Conservation (phyloP, 2,113 vertebrate species). For the Trogon surrucura region DNA sequence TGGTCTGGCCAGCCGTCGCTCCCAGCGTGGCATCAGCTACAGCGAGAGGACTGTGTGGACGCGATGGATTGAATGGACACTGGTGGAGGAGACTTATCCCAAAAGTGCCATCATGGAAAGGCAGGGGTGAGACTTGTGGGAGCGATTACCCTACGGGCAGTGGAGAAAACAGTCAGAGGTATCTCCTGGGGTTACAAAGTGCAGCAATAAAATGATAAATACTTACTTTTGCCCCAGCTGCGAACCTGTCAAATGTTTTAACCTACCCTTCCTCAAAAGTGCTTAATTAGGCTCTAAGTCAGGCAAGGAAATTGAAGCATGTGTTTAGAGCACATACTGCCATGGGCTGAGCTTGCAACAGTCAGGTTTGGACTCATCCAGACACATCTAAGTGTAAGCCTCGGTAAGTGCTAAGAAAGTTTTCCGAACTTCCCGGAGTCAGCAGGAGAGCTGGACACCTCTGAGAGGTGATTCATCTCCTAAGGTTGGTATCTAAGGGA, state of each 20-base stretch:
- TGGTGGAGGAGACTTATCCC: neutral
- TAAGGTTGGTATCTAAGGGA: neutral
- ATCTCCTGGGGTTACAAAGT: neutral
- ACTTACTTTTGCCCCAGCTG: neutral
- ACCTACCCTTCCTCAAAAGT: neutral
- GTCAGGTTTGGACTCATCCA: neutral
- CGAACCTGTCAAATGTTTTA: neutral
- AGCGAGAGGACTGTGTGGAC: accelerated
- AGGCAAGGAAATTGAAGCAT: neutral
- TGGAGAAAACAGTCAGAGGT: neutral
- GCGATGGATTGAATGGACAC: accelerated
- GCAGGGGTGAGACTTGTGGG: neutral
- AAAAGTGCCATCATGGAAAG: neutral
- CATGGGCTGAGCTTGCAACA: neutral
- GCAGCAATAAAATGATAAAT: neutral
- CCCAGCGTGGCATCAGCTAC: neutral
- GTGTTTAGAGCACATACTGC: neutral
- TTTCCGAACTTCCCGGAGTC: neutral
- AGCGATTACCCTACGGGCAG: neutral
- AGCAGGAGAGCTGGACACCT: neutral
- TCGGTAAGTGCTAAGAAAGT: neutral
- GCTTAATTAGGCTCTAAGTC: neutral
- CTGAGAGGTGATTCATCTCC: constrained; percentile 37
- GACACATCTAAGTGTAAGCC: neutral
- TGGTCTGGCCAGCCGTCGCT: neutral